Percentiles rank a stretch among this genome's conserved stretches.
Conservation (phyloP, 2,888 invertebrate species). For the Drosophila villosipedis region DNA sequence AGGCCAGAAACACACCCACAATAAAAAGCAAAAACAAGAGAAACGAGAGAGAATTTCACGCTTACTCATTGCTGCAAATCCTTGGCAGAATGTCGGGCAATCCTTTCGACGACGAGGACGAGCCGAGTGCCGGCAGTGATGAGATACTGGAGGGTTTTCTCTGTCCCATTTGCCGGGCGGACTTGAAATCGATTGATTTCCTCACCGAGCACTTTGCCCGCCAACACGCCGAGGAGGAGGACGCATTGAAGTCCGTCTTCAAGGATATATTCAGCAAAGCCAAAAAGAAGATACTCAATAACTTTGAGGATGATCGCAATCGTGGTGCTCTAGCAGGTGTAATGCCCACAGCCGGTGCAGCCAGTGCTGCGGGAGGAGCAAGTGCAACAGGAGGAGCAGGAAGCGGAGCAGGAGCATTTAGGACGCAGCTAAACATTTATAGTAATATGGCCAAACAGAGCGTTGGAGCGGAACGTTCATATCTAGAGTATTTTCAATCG, state of each 20-base stretch:
- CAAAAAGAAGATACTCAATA: conserved; percentile 92
- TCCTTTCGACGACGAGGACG: conserved; percentile 81
- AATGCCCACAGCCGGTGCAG: conserved; percentile 2
- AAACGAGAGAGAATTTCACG: conserved; percentile 2
- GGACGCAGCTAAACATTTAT: conserved; percentile 75
- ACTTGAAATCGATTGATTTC: conserved; percentile 93
- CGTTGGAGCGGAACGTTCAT: conserved; percentile 86
- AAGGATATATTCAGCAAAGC: conserved; percentile 95
- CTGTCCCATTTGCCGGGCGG: conserved; percentile 97
- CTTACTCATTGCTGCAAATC: conserved; percentile 34
- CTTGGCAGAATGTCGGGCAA: conserved; percentile 67
- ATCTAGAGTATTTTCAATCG: conserved; percentile 91
- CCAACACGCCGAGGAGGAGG: conserved; percentile 94
- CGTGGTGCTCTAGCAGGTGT: conserved; percentile 44
- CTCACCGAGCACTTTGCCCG: conserved; percentile 95
- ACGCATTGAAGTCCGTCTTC: conserved; percentile 90
- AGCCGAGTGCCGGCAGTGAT: conserved; percentile 84
- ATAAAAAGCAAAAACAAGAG: conserved; percentile 15
- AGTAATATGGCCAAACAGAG: conserved; percentile 84
- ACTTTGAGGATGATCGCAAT: conserved; percentile 88
- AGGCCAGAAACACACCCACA: conserved; percentile 55
- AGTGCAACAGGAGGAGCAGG: conserved; percentile 9
- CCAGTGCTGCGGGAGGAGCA: conserved; percentile 9
- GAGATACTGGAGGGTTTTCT: conserved; percentile 96
- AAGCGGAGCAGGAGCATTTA: conserved; percentile 16